Conservation (phyloP, 2,113 vertebrate genomes). For the Psilopsiagon aymara region DNA sequence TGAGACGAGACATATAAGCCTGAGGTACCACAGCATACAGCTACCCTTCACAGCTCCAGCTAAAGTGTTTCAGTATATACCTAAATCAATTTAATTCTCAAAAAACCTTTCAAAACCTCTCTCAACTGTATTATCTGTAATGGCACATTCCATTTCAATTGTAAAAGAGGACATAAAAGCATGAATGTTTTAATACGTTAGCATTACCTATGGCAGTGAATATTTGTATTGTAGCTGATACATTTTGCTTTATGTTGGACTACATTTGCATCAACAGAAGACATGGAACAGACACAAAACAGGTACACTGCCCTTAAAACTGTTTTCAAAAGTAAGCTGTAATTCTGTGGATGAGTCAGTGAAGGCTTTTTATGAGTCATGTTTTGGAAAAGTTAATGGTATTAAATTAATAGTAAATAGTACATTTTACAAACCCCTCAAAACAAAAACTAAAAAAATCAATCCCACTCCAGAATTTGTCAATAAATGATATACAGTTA, state of each 20-base stretch:
- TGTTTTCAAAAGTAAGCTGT: not conserved
- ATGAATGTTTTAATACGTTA: not conserved
- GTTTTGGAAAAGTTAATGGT: not conserved
- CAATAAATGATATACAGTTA: not conserved
- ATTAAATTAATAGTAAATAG: not conserved
- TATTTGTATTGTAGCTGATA: not conserved
- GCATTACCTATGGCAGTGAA: not conserved
- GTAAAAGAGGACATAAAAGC: not conserved
- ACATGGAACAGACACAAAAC: not conserved
- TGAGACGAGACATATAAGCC: not conserved
- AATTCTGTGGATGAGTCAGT: not conserved
- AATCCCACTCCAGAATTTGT: not conserved
- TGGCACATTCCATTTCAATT: not conserved
- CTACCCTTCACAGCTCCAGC: not conserved
- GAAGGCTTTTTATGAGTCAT: not conserved
- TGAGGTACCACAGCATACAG: not conserved
- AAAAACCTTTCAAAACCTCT: not conserved
- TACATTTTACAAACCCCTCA: not conserved
- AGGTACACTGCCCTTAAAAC: not conserved
- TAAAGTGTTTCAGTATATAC: not conserved
- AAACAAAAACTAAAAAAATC: not conserved
- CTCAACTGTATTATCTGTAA: not conserved
- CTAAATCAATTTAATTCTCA: not conserved
- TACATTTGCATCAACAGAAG: not conserved
- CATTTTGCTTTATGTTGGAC: not conserved